Base-by-base conservation (phyloP, 2,888 invertebrate genomes). In the Bombyx huttoni region DNA sequence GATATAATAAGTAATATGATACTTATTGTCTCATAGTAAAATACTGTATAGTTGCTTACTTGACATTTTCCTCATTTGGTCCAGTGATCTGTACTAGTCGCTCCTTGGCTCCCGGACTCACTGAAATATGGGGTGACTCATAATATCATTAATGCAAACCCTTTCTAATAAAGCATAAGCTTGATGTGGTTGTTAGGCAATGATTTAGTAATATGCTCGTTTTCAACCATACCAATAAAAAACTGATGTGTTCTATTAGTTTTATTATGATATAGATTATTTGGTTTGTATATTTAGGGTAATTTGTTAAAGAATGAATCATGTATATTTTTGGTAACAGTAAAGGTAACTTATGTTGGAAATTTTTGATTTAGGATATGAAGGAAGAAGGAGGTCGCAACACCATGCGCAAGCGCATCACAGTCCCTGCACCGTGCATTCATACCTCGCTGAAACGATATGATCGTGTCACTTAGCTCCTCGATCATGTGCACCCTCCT, bases 361-460 rank as follows among this genome's bases (percentile, higher is more conserved):
- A 24, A 24, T 3, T 24, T 24, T 47, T 51, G 51, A 47, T 47
- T 3, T 10, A 40, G 40, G 40, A 40, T 40, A 40, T 40, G 40
- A 40, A 40, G 40, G 40, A 48, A 52, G 59, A 60, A 62, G 73
- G 72, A 70, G 65, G 68, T 79, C 80, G 68, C 68, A 76, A 78
- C 77, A 84, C 78, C 85, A 85, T 87, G 83, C 86, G 67, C 64
- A 78, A 78, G 74, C 73, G 70, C 58, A 59, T 60, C 65, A 54
- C 63, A 62, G 62, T 40, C 40, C 65, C 72, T 68, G 66, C 71
- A 66, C 73, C 74, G 79, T 79, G 83, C 78, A 65, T 75, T 83
- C 92, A 92, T 96, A 97, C 97, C 97, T 97, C 97, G 94, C 93
- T 98, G 98, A 92, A 98, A 98, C 86, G 98, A 98, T 91, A 98